These are phyloP conservation scores for Ladona fulva DNA, from an alignment of 1,140 invertebrate species.

Conservation along the genomic window DNA sequence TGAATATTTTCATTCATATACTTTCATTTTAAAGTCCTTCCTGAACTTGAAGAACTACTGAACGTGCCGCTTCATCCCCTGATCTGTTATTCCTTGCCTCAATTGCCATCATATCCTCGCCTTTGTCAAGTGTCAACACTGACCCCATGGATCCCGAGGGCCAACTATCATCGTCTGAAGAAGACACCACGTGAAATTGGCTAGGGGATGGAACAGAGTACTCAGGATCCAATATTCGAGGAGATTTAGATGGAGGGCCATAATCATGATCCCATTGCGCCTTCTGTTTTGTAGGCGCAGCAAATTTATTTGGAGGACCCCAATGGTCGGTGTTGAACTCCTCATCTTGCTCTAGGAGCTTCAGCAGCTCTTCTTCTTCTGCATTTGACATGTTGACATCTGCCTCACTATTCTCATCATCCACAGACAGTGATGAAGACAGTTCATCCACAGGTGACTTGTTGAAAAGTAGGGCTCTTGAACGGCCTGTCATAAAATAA, in stretches of 20 bases:
- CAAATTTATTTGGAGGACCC: background rate
- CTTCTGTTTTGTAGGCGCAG: background rate
- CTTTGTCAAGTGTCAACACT: background rate
- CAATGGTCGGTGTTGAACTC: background rate
- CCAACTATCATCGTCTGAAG: background rate
- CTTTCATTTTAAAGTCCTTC: background rate
- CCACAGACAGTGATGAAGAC: background rate
- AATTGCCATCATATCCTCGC: background rate
- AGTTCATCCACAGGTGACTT: constrained; percentile 23
- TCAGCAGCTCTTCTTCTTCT: background rate
- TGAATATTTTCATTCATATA: no score
- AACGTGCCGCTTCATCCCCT: background rate
- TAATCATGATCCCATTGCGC: background rate
- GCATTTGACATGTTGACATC: background rate
- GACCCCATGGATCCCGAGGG: background rate
- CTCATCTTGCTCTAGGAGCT: background rate
- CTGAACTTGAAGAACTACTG: background rate
- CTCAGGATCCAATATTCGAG: background rate
- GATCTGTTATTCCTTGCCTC: background rate
- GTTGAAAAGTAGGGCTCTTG: constrained; percentile 37
- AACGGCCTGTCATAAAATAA: constrained; percentile 32
- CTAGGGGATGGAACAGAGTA: background rate
- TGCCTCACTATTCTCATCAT: background rate
- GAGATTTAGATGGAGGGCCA: background rate
- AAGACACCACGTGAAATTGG: background rate